Conservation (phyloP, 2,113 vertebrate species). For the Nibea coibor region DNA sequence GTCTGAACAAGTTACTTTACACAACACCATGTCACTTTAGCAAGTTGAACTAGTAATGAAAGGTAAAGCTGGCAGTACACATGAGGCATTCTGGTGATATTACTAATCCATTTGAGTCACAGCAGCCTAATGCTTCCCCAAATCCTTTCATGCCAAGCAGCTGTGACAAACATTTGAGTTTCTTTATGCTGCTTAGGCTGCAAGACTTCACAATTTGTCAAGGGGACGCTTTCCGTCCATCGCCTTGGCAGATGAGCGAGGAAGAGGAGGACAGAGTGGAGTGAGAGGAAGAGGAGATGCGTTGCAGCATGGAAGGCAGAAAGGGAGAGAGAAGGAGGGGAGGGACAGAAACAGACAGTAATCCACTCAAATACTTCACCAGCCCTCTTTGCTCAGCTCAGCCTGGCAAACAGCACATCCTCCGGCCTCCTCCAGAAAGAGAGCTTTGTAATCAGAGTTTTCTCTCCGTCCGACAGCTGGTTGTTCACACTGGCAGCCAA, state of each 20-base stretch:
- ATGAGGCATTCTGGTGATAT: conserved; percentile 53
- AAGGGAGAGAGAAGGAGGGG: conserved; percentile 25
- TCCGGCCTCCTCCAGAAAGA: conserved; percentile 55
- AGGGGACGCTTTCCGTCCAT: conserved; percentile 62
- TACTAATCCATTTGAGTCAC: conserved; percentile 57
- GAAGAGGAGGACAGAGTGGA: conserved; percentile 55
- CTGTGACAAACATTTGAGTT: conserved; percentile 72
- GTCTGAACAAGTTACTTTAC: background rate
- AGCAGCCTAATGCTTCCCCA: conserved; percentile 60
- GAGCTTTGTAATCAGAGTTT: conserved; percentile 71
- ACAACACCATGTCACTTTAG: conserved; percentile 1
- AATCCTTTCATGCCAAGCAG: conserved; percentile 68
- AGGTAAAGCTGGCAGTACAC: conserved; percentile 7
- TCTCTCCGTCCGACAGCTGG: conserved; percentile 73
- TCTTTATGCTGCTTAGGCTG: conserved; percentile 45
- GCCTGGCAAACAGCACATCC: conserved; percentile 72
- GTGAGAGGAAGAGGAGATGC: conserved; percentile 49
- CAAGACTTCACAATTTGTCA: conserved; percentile 58
- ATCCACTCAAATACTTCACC: conserved; percentile 80
- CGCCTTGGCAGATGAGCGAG: conserved; percentile 59
- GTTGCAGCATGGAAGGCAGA: conserved; percentile 41
- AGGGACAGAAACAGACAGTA: conserved; percentile 51
- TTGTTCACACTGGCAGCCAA: conserved; percentile 71
- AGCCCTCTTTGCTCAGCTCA: conserved; percentile 56
- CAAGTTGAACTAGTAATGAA: conserved; percentile 25